Base-by-base conservation (phyloP, 1,140 invertebrate genomes). In the Macrotrachela quadricornifera region DNA sequence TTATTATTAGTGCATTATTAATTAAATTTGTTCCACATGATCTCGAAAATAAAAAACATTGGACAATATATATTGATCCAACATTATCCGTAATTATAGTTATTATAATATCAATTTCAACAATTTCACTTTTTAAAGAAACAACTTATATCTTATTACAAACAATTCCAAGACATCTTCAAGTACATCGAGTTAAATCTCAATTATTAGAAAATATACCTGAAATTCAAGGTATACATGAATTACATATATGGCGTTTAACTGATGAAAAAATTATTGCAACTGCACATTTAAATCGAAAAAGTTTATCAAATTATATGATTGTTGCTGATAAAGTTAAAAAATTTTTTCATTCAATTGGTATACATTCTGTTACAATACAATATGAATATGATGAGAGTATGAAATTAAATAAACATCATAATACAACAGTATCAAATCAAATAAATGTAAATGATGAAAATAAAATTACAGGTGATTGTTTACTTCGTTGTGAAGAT, bases 1-100 rank as follows among this genome's bases (percentile, higher is more conserved):
- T 99, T 6, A 82, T 97, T 17, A 65, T 74, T 15, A 80, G 83
- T 50, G 92, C 88, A 48, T 66, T 90, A 44, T 69, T 69, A 59
- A 84, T 90, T n/a, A 83, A 80, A 79, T 67, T 79, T 44, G 40
- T 42, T 13, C 49, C 52, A 9, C 45, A 44, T 6, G 38, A 36
- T 13, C 12, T 13, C 10, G 39, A 18, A 0, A 73, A 86, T 6
- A 87, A 82, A 79, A 62, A 80, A 54, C 71, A 15, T 39, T 68
- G 76, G 64, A 71, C 68, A 59, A 76, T 74, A 16, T 39, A 50
- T 14, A 46, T 56, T 44, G 51, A 59, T 57, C 59, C 60, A 21
- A 56, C 16, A 67, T 71, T 54, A 59, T 73, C 72, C 57, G 63
- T 77, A 14, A 43, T 71, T 15, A 66, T 76, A 66, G 74, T 77